Percentiles rank a stretch among this genome's conserved stretches.
These are phyloP conservation scores for Mirounga angustirostris DNA, from an alignment of 2,113 vertebrate species.

Conservation along the genomic window DNA sequence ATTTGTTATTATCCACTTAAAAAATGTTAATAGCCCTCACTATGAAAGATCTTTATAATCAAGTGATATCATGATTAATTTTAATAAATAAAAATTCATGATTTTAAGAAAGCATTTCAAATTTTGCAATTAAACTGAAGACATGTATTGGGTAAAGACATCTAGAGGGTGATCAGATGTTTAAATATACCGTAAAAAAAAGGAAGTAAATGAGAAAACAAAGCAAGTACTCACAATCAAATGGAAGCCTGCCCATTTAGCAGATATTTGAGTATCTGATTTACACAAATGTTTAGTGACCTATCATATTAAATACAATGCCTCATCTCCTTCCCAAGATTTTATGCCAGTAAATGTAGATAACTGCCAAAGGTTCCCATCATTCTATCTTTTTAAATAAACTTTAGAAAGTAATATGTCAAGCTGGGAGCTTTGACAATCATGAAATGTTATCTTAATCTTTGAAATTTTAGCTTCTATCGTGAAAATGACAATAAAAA, in stretches of 20 bases:
- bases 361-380: not conserved
- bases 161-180: not conserved
- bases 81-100: constrained; percentile 47
- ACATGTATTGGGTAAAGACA: not conserved
- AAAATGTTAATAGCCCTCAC: constrained; percentile 49
- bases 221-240: constrained; percentile 1
- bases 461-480: constrained; percentile 11
- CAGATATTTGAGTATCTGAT: constrained; percentile 48
- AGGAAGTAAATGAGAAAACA: constrained; percentile 35
- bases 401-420: constrained; percentile 40
- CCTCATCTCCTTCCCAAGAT: constrained; percentile 33
- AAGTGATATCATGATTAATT: constrained; percentile 29
- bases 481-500: constrained; percentile 49
- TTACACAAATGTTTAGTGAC: constrained; percentile 61
- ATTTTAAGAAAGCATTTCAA: constrained; percentile 59
- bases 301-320: constrained; percentile 55
- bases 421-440: constrained; percentile 32
- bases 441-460: constrained; percentile 38
- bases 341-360: constrained; percentile 63
- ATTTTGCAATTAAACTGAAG: constrained; percentile 45
- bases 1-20: constrained; percentile 58
- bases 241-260: constrained; percentile 48
- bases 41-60: constrained; percentile 24
- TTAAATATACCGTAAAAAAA: not conserved
- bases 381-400: constrained; percentile 58